Percentiles rank a stretch among this genome's conserved stretches.
Conservation (phyloP, 2,113 vertebrate species). For the Ploceus nigricollis region DNA sequence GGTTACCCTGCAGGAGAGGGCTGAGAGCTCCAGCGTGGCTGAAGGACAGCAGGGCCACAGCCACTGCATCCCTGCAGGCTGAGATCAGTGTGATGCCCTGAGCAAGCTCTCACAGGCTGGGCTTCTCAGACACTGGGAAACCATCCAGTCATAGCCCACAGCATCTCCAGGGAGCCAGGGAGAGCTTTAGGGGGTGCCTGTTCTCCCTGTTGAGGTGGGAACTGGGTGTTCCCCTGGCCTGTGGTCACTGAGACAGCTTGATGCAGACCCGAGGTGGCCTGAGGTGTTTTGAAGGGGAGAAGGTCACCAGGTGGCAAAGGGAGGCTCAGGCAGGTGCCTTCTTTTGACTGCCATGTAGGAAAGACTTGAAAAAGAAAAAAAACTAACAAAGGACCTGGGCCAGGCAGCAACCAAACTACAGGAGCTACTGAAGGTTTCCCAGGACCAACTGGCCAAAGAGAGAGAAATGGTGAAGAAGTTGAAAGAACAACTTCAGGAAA, state of each 20-base stretch:
- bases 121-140: accelerated
- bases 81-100: not conserved
- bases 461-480: slow-evolving; percentile 80
- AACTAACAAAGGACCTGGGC: slow-evolving; percentile 86
- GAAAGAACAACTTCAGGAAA: slow-evolving; percentile 80
- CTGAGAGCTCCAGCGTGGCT: not conserved
- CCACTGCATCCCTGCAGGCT: not conserved
- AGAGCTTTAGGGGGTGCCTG: not conserved
- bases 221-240: not conserved
- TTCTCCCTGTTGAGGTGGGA: not conserved
- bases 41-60: not conserved
- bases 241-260: accelerated
- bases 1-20: not conserved
- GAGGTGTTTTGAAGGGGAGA: not conserved
- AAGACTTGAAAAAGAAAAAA: slow-evolving; percentile 91
- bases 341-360: slow-evolving; percentile 71
- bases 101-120: not conserved
- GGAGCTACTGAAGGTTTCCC: slow-evolving; percentile 85
- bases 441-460: slow-evolving; percentile 88
- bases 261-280: accelerated
- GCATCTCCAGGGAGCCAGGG: not conserved
- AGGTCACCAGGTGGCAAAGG: not conserved
- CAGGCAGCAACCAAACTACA: slow-evolving; percentile 89
- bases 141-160: not conserved
- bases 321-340: not conserved